phyloP scores from a whole-genome alignment of 2,888 invertebrate species.

The Cyaniris semiargus region DNA sequence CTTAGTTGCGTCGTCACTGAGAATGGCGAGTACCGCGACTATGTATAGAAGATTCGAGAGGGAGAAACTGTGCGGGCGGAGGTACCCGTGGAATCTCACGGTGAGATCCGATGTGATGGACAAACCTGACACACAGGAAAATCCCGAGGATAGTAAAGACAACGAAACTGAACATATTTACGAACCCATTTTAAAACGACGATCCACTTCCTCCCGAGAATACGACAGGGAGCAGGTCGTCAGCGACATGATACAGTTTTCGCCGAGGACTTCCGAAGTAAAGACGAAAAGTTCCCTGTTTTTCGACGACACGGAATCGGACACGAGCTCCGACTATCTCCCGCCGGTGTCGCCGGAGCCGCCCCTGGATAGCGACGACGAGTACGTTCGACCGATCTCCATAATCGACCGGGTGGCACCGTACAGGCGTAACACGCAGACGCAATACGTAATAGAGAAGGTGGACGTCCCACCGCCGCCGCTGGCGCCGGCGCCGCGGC shows the following conservation, averaged over 20 bases:
- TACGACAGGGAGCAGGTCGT: constrained; percentile 45
- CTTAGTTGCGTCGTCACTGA: constrained; percentile 83
- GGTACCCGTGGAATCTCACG: constrained; percentile 84
- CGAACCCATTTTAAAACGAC: constrained; percentile 54
- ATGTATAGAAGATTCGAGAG: constrained; percentile 89
- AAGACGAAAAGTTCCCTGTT: constrained; percentile 46
- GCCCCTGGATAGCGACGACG: constrained; percentile 61
- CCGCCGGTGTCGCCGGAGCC: constrained; percentile 47
- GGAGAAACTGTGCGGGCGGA: constrained; percentile 85
- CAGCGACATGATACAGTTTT: constrained; percentile 69
- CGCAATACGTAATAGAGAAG: constrained; percentile 60
- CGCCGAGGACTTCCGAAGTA: constrained; percentile 52
- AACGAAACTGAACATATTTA: constrained; percentile 54
- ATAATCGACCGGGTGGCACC: constrained; percentile 69
- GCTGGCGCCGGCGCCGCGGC: constrained; percentile 65
- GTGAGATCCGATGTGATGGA: constrained; percentile 42
- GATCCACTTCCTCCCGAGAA: constrained; percentile 46
- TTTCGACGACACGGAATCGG: constrained; percentile 56
- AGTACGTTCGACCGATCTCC: constrained; percentile 62
- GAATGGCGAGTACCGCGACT: constrained; percentile 85
- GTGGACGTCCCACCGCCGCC: constrained; percentile 77
- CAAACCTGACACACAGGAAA: constrained; percentile 55
- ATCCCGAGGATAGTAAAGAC: constrained; percentile 44
- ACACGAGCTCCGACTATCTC: constrained; percentile 61
- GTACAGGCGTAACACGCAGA: constrained; percentile 54